A percentile compares a stretch with the other conserved stretches of the same genome.
These are phyloP conservation scores for Eugnorisma glareosa DNA, from an alignment of 2,888 invertebrate genomes.

Conservation along the genomic window DNA sequence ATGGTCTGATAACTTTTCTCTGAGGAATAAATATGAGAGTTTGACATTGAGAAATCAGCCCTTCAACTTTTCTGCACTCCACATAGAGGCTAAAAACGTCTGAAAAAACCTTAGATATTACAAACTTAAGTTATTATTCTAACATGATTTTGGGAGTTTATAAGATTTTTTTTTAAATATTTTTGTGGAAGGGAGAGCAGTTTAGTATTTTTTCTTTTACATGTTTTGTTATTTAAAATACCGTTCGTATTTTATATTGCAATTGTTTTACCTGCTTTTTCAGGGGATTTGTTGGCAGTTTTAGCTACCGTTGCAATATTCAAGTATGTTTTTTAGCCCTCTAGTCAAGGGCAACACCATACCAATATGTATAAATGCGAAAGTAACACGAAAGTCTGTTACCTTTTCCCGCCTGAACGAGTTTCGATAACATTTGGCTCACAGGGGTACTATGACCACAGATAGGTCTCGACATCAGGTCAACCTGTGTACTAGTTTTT, in stretches of 20 bases:
- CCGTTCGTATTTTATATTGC: conserved; percentile 45
- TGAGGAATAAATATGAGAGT: background rate
- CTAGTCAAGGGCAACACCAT: background rate
- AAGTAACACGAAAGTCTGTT: background rate
- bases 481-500: background rate
- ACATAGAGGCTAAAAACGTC: background rate
- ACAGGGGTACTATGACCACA: background rate
- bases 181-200: conserved; percentile 29
- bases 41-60: background rate
- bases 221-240: conserved; percentile 47
- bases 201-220: conserved; percentile 34
- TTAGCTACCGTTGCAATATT: conserved; percentile 27
- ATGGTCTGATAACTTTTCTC: background rate
- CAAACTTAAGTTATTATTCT: conserved; percentile 33
- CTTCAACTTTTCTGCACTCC: background rate
- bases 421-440: background rate
- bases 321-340: conserved; percentile 7
- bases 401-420: background rate
- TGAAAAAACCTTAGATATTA: conserved; percentile 4
- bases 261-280: conserved; percentile 29
- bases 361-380: background rate
- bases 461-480: too few species aligned
- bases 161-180: background rate
- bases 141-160: conserved; percentile 4
- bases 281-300: conserved; percentile 1